Evolutionary conservation across 1,140 invertebrate species (phyloP).

Genomic region (Lineus longissimus): DNA sequence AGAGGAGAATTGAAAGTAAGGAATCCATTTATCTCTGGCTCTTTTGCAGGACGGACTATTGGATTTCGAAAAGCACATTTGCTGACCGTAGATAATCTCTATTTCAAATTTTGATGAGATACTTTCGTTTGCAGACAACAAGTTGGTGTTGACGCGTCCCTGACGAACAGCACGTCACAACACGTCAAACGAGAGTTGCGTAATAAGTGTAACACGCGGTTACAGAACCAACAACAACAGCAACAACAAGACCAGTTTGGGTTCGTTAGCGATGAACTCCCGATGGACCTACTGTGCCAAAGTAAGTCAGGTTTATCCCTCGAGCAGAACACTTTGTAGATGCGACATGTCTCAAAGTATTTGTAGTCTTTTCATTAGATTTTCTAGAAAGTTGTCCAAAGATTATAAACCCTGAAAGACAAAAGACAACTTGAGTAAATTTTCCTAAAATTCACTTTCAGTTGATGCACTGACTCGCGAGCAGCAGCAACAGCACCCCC

Average conservation of each 20-base stretch:
- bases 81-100: no score
- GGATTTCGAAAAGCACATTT: no score
- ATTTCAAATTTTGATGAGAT: no score
- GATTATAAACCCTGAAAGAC: background rate
- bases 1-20: no score
- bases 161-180: constrained; percentile 61
- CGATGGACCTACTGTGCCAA: background rate
- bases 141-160: constrained; percentile 11
- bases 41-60: no score
- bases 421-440: no score
- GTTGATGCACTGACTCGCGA: constrained; percentile 1
- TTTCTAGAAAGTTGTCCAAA: background rate
- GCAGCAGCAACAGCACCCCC: constrained; percentile 5
- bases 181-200: constrained; percentile 84
- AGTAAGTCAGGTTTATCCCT: background rate
- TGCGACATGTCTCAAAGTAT: background rate
- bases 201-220: constrained; percentile 77
- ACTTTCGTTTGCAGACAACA: constrained; percentile 24
- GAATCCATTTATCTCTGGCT: no score
- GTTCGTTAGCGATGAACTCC: background rate
- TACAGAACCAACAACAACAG: constrained; percentile 57
- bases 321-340: background rate
- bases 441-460: background rate
- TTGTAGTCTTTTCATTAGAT: background rate
- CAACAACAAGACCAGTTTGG: constrained; percentile 27